Percentiles rank a stretch among this genome's conserved stretches.
Evolutionary conservation across 1,140 invertebrate species (phyloP).

Genomic region (Saccostrea echinata): DNA sequence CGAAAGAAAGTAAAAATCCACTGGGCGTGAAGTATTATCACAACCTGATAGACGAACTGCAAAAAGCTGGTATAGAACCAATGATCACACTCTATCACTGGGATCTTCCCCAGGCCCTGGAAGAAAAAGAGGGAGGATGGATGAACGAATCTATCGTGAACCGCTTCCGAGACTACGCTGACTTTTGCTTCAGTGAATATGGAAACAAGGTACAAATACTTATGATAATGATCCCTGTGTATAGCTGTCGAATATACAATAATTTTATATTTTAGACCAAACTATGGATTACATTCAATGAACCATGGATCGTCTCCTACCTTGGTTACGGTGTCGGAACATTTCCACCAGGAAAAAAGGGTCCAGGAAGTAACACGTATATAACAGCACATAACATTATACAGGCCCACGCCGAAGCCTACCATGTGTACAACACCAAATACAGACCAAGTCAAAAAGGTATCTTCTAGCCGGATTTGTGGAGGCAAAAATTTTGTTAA

Average conservation of each 20-base stretch:
- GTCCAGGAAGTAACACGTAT: constrained; percentile 49
- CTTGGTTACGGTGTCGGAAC: constrained; percentile 70
- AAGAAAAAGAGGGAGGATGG: constrained; percentile 81
- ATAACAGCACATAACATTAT: constrained; percentile 54
- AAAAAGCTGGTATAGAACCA: constrained; percentile 61
- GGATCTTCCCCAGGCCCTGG: constrained; percentile 79
- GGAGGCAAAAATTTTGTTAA: no score
- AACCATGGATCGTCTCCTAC: constrained; percentile 72
- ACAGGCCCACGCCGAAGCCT: constrained; percentile 52
- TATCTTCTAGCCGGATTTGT: background rate
- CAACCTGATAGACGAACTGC: constrained; percentile 69
- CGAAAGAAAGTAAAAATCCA: constrained; percentile 56
- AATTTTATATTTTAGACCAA: constrained; percentile 71
- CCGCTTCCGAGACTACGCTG: constrained; percentile 82
- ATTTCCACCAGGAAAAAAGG: constrained; percentile 55
- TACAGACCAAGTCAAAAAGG: background rate
- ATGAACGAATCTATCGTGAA: constrained; percentile 81
- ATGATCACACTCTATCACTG: constrained; percentile 83
- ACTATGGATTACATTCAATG: constrained; percentile 80
- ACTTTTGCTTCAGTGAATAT: constrained; percentile 77
- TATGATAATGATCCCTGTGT: background rate
- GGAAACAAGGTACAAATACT: constrained; percentile 73
- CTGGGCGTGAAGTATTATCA: constrained; percentile 73
- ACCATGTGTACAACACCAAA: constrained; percentile 46
- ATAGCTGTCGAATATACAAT: background rate